phyloP scores from a whole-genome alignment of 2,888 invertebrate genomes.

The Cryptocephalus moraei region DNA sequence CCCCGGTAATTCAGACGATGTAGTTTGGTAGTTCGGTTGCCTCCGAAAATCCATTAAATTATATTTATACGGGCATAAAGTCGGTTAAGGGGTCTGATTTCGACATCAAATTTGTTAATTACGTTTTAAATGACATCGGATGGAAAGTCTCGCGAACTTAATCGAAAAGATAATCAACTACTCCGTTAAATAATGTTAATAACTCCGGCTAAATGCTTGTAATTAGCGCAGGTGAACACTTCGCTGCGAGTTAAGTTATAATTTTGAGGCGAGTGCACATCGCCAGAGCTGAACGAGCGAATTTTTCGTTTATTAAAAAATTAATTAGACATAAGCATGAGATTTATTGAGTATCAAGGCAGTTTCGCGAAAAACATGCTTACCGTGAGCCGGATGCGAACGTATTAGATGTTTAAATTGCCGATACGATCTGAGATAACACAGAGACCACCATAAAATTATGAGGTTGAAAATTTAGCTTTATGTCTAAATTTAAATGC shows the following conservation, averaged over 20 bases:
- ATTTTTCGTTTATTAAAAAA: no score
- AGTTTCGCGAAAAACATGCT: slow-evolving; percentile 3
- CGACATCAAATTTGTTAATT: slow-evolving; percentile 14
- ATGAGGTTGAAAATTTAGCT: no score
- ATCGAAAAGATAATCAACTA: slow-evolving; percentile 11
- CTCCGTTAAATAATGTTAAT: slow-evolving; percentile 13
- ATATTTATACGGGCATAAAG: slow-evolving; percentile 5
- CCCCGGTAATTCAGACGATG: background rate
- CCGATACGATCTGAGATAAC: no score
- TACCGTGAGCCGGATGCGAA: no score
- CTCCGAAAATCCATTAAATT: slow-evolving; percentile 3
- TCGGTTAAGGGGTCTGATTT: slow-evolving; percentile 2
- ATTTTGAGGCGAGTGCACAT: slow-evolving; percentile 6
- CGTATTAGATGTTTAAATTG: no score
- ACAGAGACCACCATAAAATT: no score
- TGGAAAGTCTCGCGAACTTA: slow-evolving; percentile 8
- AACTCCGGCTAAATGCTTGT: slow-evolving; percentile 9
- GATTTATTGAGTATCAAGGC: slow-evolving; percentile 1
- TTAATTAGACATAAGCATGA: background rate
- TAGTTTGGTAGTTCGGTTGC: slow-evolving; percentile 2
- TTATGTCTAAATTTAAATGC: no score
- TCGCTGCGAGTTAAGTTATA: slow-evolving; percentile 3
- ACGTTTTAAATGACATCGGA: slow-evolving; percentile 9
- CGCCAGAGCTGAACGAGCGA: background rate
- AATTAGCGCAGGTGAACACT: slow-evolving; percentile 14